Base-by-base conservation (phyloP, 2,113 vertebrate genomes). In the Podiceps cristatus region DNA sequence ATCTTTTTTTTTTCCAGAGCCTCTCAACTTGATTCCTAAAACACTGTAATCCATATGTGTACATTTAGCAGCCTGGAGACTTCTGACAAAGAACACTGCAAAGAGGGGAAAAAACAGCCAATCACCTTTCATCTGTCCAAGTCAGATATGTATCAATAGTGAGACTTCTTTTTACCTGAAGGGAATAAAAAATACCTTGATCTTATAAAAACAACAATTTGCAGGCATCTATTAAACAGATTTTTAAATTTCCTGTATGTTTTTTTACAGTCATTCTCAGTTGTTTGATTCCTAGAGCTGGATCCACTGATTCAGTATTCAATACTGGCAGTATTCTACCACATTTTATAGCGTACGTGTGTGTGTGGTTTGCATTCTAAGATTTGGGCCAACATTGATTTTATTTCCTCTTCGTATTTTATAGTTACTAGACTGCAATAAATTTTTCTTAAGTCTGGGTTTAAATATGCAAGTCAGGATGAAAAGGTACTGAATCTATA, bases 381-480 rank as follows among this genome's bases (percentile, higher is more conserved):
- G 93, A 93, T 88, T 73, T 47, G 62, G 82, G 91, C 96, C 62
- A 93, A 96, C 97, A 98, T 95, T 92, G 97, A 98, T 98, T 96
- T 97, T 97, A 91, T 96, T 94, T 97, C 96, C 88, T 87, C 50
- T 88, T 91, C 75, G 92, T 97, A 96, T 97, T 98, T 98, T 97
- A 98, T 92, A 90, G 96, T 96, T 98, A 98, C 94, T 96, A 94
- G 97, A 96, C 77, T 71, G 88, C 90, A 84, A 95, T 97, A 97
- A 91, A 90, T 97, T 97, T 97, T 96, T 89, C 91, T 76, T 94
- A 96, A 83, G 52, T 47, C 63, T 78, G 84, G 90, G 97, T 98
- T 98, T 98, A 98, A 98, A 98, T 98, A 98, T 92, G 93, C 95
- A 96, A 91, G 60, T 84, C 96, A 94, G 86, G 87, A 95, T 5